Percentiles rank a stretch among this genome's conserved stretches.
Conservation (phyloP, 92 coral and sea anemone species). For the Zoanthus gigantus region DNA sequence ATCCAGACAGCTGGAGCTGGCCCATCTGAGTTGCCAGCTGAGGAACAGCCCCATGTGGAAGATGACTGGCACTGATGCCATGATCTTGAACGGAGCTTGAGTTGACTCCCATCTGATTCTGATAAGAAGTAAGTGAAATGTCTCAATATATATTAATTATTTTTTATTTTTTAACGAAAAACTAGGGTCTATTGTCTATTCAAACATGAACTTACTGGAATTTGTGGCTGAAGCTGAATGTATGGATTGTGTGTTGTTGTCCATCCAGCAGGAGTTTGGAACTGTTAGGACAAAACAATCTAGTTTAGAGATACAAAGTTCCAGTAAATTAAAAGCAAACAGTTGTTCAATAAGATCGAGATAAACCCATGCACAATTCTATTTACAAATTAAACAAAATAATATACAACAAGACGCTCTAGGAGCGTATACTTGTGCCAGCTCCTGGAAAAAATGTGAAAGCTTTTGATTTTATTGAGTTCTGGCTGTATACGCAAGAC, state of each 20-base stretch:
- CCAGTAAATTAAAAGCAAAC: neutral
- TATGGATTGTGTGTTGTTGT: conserved; percentile 83
- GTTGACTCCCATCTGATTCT: conserved; percentile 81
- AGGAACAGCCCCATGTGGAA: conserved; percentile 73
- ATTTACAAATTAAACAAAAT: too few species aligned
- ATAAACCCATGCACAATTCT: too few species aligned
- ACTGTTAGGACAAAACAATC: conserved; percentile 32
- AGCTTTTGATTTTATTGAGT: too few species aligned
- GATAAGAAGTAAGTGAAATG: neutral
- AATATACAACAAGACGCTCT: too few species aligned
- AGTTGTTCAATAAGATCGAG: too few species aligned
- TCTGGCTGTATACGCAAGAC: too few species aligned
- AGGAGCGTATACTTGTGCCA: too few species aligned
- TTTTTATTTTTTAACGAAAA: neutral
- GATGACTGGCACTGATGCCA: conserved; percentile 72
- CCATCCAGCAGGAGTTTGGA: conserved; percentile 69
- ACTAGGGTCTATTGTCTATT: too few species aligned
- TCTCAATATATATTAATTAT: neutral
- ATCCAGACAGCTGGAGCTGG: conserved; percentile 94
- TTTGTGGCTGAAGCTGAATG: conserved; percentile 84
- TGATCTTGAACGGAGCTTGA: conserved; percentile 81
- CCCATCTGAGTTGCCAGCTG: conserved; percentile 90
- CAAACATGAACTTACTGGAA: conserved; percentile 18
- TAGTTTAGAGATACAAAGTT: neutral
- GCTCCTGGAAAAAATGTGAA: too few species aligned